A percentile compares a stretch with the other conserved stretches of the same genome.
phyloP scores from a whole-genome alignment of 2,797 vertebrate genomes.

The Rhadinocentrus ornatus region DNA sequence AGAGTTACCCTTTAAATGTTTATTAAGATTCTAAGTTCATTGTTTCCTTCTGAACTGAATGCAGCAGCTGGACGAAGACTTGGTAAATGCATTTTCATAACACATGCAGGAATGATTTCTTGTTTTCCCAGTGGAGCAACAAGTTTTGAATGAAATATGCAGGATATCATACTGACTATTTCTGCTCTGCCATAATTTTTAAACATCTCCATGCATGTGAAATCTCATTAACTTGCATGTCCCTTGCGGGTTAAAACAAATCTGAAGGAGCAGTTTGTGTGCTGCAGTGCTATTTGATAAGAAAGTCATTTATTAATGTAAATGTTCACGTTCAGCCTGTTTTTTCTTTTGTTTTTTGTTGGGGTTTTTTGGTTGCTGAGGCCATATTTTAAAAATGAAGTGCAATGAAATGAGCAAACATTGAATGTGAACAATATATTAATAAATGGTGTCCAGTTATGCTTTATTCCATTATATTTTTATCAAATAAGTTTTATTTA shows the following conservation, averaged over 20 bases:
- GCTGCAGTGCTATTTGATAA: not conserved
- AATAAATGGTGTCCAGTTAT: slow-evolving; percentile 46
- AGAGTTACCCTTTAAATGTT: not conserved
- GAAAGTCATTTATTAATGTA: slow-evolving; percentile 51
- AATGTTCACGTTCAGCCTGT: slow-evolving; percentile 51
- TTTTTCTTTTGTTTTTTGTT: not conserved
- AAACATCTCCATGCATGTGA: slow-evolving; percentile 13
- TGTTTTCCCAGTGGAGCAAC: not conserved
- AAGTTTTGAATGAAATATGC: not conserved
- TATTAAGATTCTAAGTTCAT: not conserved
- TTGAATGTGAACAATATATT: slow-evolving; percentile 52
- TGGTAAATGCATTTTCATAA: slow-evolving; percentile 18
- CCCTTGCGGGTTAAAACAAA: slow-evolving; percentile 10
- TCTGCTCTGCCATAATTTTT: not conserved
- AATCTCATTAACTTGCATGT: slow-evolving; percentile 10
- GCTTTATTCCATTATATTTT: not conserved
- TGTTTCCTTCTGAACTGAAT: slow-evolving; percentile 9
- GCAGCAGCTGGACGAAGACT: slow-evolving; percentile 12
- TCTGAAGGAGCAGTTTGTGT: slow-evolving; percentile 2
- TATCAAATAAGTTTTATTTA: slow-evolving; percentile 9
- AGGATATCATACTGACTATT: not conserved
- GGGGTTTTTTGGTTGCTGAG: not conserved
- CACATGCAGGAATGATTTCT: slow-evolving; percentile 20
- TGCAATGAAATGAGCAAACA: not conserved
- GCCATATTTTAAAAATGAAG: not conserved